Evolutionary conservation across 2,888 invertebrate genomes (phyloP).

Genomic region (Xestia ashworthii): DNA sequence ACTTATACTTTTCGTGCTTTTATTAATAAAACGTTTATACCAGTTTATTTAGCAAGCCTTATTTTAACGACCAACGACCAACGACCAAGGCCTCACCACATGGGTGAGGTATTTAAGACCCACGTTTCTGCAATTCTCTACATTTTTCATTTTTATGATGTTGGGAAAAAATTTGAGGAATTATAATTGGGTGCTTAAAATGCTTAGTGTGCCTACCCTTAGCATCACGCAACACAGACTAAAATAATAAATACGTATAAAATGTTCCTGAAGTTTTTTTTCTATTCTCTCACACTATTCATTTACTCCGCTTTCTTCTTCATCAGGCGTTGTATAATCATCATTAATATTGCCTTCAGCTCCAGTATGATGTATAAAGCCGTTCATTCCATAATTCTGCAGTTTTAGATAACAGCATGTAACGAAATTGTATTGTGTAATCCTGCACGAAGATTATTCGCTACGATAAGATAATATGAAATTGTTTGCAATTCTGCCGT

Average conservation of each 20-base stretch:
- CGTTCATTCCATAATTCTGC: slow-evolving; percentile 9
- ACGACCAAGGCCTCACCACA: background rate
- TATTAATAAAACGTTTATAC: background rate
- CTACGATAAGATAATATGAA: slow-evolving; percentile 26
- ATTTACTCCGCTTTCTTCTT: background rate
- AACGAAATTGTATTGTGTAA: slow-evolving; percentile 40
- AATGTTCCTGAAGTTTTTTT: slow-evolving; percentile 23
- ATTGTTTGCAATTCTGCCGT: slow-evolving; percentile 13
- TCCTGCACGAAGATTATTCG: slow-evolving; percentile 29
- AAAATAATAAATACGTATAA: background rate
- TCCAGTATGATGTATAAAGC: background rate
- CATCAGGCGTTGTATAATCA: background rate
- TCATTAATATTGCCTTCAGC: background rate
- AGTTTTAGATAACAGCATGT: slow-evolving; percentile 37
- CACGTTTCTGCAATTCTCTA: slow-evolving; percentile 2
- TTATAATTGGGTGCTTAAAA: slow-evolving; percentile 44
- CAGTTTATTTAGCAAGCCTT: background rate
- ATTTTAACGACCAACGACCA: background rate
- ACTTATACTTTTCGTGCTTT: background rate
- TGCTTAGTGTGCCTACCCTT: slow-evolving; percentile 24
- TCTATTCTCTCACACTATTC: slow-evolving; percentile 42
- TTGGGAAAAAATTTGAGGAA: slow-evolving; percentile 21
- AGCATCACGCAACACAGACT: slow-evolving; percentile 26
- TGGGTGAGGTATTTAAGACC: background rate
- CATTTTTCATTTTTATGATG: slow-evolving; percentile 5